Base-by-base conservation (phyloP, 2,113 vertebrate genomes). In the Sterrhoptilus dennistouni region DNA sequence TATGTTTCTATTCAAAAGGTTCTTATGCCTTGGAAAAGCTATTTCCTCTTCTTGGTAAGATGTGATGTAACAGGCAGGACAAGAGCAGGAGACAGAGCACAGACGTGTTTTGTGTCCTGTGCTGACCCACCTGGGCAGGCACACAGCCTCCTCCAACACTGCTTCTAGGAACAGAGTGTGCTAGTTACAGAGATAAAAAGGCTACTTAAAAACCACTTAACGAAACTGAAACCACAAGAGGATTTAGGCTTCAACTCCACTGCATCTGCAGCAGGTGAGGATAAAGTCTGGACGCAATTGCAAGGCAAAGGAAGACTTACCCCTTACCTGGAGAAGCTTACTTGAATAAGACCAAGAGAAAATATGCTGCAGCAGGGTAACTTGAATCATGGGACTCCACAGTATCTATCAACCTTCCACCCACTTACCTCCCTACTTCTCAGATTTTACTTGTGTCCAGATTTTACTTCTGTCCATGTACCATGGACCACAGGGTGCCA, bases 401-500 rank as follows among this genome's bases (percentile, higher is more conserved):
- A 54, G 25, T 4, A 10, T 16, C 9, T 14, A 47, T 50, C 42
- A 78, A 8, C 33, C 29, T 79, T 7, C 27, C 36, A 44, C 6
- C 22, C 33, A 50, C 29, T 31, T 6, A 64, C 16, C 45, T 54
- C 36, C 24, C 40, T 28, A 5, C 12, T 59, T 25, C 69, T 87
- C 78, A 66, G 15, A 38, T 70, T 89, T 85, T 45, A 80, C 23
- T 54, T 45, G 14, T 16, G 0, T 38, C 38, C 38, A 38, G 38
- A 38, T 38, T 38, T 38, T 38, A 38, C 44, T 69, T 40, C 42
- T 28, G 23, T n/a, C 44, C 38, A 36, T 0, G 0, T 31, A 63
- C 10, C 35, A 75, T 49, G 52, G 35, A 66, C 52, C 11, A 3
- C 0, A 54, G 42, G 7, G 14, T 49, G 4, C 20, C 83, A 53